These are phyloP conservation scores for Drosophila peninsularis DNA, from an alignment of 2,888 invertebrate species.

Conservation along the genomic window DNA sequence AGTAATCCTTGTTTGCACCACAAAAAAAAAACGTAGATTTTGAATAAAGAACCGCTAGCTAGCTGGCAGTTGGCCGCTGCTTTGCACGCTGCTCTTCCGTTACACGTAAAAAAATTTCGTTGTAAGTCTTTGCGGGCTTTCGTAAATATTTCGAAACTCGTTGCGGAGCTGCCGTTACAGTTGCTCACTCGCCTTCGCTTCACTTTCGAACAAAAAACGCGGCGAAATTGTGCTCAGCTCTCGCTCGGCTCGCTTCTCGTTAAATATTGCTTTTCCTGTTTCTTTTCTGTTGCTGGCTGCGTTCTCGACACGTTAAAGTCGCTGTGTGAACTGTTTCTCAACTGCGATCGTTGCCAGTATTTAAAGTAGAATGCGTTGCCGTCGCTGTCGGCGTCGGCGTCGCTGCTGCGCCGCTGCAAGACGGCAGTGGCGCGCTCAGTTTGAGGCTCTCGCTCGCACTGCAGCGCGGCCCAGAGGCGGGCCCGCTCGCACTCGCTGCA, in stretches of 20 bases:
- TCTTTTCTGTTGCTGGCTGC: constrained; percentile 19
- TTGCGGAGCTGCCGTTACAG: neutral
- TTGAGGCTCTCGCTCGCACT: constrained; percentile 11
- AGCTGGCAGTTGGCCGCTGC: constrained; percentile 52
- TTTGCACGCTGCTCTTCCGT: constrained; percentile 16
- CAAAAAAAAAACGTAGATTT: constrained; percentile 20
- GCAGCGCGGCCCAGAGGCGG: neutral
- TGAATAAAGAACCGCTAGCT: constrained; percentile 18
- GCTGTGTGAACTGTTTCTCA: constrained; percentile 85
- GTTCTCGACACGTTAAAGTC: constrained; percentile 84
- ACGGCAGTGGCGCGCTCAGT: constrained; percentile 28
- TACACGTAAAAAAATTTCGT: constrained; percentile 44
- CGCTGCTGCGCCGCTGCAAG: constrained; percentile 48
- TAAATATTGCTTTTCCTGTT: no score
- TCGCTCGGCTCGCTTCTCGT: constrained; percentile 15
- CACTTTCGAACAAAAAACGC: constrained; percentile 31
- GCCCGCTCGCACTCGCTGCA: constrained; percentile 48
- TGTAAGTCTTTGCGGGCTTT: constrained; percentile 3
- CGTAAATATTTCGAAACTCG: neutral
- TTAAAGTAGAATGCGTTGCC: constrained; percentile 82
- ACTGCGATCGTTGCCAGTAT: constrained; percentile 84
- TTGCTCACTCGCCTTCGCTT: constrained; percentile 7
- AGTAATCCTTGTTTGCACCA: constrained; percentile 43
- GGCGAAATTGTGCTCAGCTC: constrained; percentile 32
- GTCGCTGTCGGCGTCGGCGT: constrained; percentile 39